Evolutionary conservation across 2,888 invertebrate species (phyloP), one percentile per base, ranked within the genome.

Genomic region (Stenurella melanura): DNA sequence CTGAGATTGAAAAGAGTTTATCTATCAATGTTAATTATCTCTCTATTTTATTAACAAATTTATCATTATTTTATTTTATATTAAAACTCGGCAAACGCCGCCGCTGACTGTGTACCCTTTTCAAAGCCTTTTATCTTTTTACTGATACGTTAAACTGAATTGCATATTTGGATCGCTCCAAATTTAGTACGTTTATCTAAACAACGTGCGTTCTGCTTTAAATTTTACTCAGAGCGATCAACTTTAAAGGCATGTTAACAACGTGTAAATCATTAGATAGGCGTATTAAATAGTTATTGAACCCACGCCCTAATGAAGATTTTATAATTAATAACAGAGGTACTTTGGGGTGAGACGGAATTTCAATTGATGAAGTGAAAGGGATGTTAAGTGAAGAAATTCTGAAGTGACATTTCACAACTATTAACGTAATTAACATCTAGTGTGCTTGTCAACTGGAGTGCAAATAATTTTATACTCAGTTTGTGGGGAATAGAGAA

Each of bases 171-270:
- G 4, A 56, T 18, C 18, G 56, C 56, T 56, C 6, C 12, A 15
- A 50, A n/a, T 50, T 12, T 50, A 50, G 4, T 50, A 15, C 6
- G 50, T 50, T 50, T 50, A 50, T 50, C 15, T 15, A 50, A 9
- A 50, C 50, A 30, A 61, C n/a, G 21, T 30, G 15, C 3, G 61
- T 61, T 61, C 61, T 6, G 26, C 61, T 61, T 61, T 61, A 30
- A 61, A 26, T n/a, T 61, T 61, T 50, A 61, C 15, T 21, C 26
- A 61, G 26, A 7, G 2, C 9, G 61, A 26, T 60, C 61, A 26
- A 26, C 61, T 61, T 63, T 34, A 63, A 63, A 17, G 10, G 34
- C 6, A n/a, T 60, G 30, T 60, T 60, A 60, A n/a, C 21, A 60
- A 60, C n/a, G 15, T n/a, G 50, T 50, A 50, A 50, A 50, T 50